These are phyloP conservation scores for Anabacerthia variegaticeps DNA, from an alignment of 2,797 vertebrate genomes.

Conservation along the genomic window DNA sequence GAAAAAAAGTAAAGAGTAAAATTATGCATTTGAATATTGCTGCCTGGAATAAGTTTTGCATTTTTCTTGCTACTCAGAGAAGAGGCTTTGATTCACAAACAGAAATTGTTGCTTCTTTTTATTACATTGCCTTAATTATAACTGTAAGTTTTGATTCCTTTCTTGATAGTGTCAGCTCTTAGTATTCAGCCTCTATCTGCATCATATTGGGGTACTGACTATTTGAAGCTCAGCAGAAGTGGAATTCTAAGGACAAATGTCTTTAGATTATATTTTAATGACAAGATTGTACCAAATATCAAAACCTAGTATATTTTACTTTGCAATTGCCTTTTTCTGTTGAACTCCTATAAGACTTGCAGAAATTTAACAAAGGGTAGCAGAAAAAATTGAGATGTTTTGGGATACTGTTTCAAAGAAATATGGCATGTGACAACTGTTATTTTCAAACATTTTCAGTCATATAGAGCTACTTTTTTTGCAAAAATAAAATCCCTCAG, in stretches of 20 bases:
- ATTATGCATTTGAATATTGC: neutral
- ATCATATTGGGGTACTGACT: neutral
- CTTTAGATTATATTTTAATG: neutral
- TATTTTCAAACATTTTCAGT: neutral
- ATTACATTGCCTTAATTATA: neutral
- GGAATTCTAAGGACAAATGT: neutral
- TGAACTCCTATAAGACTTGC: neutral
- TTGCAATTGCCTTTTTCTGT: neutral
- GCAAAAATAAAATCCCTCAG: accelerated
- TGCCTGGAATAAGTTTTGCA: neutral
- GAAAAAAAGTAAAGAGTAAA: neutral
- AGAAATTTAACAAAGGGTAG: neutral
- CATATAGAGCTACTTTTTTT: neutral
- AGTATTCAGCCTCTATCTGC: neutral
- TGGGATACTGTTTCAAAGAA: neutral
- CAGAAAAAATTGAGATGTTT: neutral
- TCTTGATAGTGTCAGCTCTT: neutral
- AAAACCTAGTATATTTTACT: neutral
- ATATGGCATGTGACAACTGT: neutral
- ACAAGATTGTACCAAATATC: neutral
- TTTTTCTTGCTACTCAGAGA: neutral
- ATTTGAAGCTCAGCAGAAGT: neutral
- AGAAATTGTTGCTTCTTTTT: neutral
- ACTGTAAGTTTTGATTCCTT: neutral
- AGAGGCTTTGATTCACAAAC: neutral